These are phyloP conservation scores for Elephas maximus DNA, from an alignment of 2,113 vertebrate species.

Conservation along the genomic window DNA sequence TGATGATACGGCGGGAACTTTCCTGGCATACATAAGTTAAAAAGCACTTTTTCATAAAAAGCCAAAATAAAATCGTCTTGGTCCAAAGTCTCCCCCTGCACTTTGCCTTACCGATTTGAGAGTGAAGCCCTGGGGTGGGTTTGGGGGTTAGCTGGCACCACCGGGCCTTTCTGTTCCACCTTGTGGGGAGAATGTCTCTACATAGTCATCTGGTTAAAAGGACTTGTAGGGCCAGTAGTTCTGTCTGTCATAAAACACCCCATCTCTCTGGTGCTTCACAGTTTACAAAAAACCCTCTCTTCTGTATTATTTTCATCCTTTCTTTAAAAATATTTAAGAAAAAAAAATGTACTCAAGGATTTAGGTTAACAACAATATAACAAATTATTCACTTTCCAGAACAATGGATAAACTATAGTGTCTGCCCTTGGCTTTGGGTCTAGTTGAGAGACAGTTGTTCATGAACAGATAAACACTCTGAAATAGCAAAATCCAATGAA, in stretches of 20 bases:
- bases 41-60: slow-evolving; percentile 33
- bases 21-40: background rate
- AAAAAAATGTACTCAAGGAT: background rate
- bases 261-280: background rate
- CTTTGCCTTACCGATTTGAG: background rate
- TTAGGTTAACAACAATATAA: slow-evolving; percentile 24
- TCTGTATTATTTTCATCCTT: background rate
- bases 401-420: background rate
- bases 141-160: background rate
- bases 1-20: background rate
- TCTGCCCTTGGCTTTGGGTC: background rate
- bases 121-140: background rate
- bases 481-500: background rate
- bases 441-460: background rate
- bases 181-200: background rate
- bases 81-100: background rate
- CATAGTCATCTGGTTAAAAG: background rate
- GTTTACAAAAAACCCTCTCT: background rate
- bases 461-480: slow-evolving; percentile 19
- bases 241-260: background rate
- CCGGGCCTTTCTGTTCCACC: fast-evolving
- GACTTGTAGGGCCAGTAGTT: background rate
- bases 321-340: slow-evolving; percentile 32
- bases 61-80: background rate
- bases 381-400: slow-evolving; percentile 32